Conservation (phyloP, 2,797 vertebrate genomes). For the Cephalopachus bancanus region DNA sequence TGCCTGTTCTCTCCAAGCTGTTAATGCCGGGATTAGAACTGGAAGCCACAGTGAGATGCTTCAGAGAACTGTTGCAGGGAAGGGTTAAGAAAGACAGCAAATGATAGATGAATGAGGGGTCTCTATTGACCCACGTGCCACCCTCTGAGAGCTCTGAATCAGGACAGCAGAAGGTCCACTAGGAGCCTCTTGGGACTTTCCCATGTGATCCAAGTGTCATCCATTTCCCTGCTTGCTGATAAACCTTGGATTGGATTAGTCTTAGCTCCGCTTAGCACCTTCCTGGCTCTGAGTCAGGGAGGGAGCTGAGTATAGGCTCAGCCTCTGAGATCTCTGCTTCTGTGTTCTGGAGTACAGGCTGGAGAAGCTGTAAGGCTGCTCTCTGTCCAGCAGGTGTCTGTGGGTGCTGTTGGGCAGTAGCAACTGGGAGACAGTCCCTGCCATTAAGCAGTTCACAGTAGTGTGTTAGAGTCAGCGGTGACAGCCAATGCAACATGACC, state of each 20-base stretch:
- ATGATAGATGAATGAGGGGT: background rate
- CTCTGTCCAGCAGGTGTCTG: background rate
- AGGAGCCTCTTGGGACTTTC: background rate
- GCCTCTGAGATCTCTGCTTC: background rate
- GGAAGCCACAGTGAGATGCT: background rate
- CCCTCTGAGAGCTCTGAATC: background rate
- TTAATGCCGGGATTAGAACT: too few relatives aligned
- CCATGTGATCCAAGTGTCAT: background rate
- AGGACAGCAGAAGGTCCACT: background rate
- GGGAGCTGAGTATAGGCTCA: background rate
- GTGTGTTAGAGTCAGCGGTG: background rate
- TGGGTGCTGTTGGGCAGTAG: background rate
- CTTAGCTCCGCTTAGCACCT: background rate
- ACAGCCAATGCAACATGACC: background rate
- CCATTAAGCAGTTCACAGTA: background rate
- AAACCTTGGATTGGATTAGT: too few relatives aligned
- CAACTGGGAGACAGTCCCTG: background rate
- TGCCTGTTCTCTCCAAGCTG: too few relatives aligned
- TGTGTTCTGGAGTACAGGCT: background rate
- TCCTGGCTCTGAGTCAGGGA: background rate
- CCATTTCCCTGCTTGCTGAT: background rate
- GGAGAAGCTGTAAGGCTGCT: accelerated
- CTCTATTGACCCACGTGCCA: background rate
- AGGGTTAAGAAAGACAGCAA: background rate
- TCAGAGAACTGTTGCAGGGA: background rate